Conservation (phyloP, 2,888 invertebrate species). For the Marronus borbonicus region DNA sequence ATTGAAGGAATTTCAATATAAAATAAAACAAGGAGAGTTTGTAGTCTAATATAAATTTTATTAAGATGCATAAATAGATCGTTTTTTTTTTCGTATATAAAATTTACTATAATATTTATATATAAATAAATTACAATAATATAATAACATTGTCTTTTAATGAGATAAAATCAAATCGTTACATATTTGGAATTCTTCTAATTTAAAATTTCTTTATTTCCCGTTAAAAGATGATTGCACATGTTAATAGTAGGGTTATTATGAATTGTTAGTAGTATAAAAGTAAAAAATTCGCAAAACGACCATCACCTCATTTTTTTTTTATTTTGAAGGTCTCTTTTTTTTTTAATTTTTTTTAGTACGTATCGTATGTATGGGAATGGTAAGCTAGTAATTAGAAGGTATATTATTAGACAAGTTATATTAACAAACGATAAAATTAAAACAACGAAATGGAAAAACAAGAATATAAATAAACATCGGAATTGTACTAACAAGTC, state of each 20-base stretch:
- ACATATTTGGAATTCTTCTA: neutral
- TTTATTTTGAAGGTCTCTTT: neutral
- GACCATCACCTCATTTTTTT: slow-evolving; percentile 32
- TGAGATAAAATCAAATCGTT: slow-evolving; percentile 17
- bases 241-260: slow-evolving; percentile 28
- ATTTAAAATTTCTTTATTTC: neutral
- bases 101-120: slow-evolving; percentile 23
- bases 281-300: slow-evolving; percentile 46
- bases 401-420: neutral
- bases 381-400: slow-evolving; percentile 8
- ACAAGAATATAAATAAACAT: neutral
- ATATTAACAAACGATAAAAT: slow-evolving; percentile 1
- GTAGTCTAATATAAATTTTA: slow-evolving; percentile 43
- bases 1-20: too few relatives aligned
- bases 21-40: neutral
- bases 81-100: slow-evolving; percentile 31
- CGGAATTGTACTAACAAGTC: neutral
- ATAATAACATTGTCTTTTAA: slow-evolving; percentile 43
- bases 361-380: slow-evolving; percentile 5
- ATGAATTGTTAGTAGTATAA: slow-evolving; percentile 41
- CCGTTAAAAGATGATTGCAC: slow-evolving; percentile 39
- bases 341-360: slow-evolving; percentile 22
- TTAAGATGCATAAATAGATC: slow-evolving; percentile 49
- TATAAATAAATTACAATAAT: slow-evolving; percentile 37
- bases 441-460: neutral